A percentile compares a stretch with the other conserved stretches of the same genome.
phyloP scores from a whole-genome alignment of 2,797 vertebrate species.

The Tapera naevia region DNA sequence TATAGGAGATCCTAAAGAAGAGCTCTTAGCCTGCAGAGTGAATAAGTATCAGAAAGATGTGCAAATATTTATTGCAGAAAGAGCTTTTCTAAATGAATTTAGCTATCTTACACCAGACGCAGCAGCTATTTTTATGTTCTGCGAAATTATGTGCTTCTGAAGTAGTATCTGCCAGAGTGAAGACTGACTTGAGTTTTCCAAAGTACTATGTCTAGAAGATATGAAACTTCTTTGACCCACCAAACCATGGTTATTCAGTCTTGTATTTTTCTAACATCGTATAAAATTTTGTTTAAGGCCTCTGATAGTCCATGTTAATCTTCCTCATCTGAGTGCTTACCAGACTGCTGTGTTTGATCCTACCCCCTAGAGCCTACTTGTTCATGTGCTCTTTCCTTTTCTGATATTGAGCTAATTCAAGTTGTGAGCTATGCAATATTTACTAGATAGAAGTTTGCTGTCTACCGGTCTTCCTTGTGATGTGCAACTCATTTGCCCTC shows the following conservation, averaged over 20 bases:
- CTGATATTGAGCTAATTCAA: not conserved
- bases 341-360: not conserved
- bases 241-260: not conserved
- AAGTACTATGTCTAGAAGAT: not conserved
- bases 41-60: not conserved
- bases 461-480: not conserved
- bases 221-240: not conserved
- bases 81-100: not conserved
- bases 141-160: not conserved
- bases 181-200: not conserved
- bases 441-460: fast-evolving
- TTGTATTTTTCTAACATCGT: not conserved
- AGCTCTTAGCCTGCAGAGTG: not conserved
- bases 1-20: not conserved
- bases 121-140: not conserved
- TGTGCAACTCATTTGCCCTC: not conserved
- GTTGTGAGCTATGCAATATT: not conserved
- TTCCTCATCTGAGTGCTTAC: not conserved
- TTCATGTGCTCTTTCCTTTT: not conserved
- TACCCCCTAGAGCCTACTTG: not conserved
- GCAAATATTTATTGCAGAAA: not conserved
- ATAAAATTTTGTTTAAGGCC: not conserved
- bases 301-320: not conserved
- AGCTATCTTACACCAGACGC: not conserved
- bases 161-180: not conserved